Percentiles rank a stretch among this genome's conserved stretches.
Conservation (phyloP, 2,888 invertebrate genomes). For the Andrena bicolor region DNA sequence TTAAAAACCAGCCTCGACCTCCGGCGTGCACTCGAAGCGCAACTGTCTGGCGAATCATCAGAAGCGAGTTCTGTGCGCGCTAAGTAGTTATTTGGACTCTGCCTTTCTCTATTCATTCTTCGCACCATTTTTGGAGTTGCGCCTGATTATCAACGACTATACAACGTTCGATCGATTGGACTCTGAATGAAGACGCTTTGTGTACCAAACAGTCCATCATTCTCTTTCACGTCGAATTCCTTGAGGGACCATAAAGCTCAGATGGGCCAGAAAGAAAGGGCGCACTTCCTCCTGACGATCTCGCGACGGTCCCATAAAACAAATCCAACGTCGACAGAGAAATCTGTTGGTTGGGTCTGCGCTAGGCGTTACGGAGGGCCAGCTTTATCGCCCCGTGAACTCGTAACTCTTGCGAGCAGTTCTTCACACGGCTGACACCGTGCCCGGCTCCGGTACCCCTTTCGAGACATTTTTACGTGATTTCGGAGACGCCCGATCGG, state of each 20-base stretch:
- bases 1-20: slow-evolving; percentile 17
- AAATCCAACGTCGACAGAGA: slow-evolving; percentile 82
- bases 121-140: no score
- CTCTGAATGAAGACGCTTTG: background rate
- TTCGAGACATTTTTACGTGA: slow-evolving; percentile 65
- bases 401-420: slow-evolving; percentile 81
- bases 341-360: slow-evolving; percentile 77
- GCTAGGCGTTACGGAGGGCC: slow-evolving; percentile 76
- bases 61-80: background rate
- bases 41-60: background rate
- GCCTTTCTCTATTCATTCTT: no score
- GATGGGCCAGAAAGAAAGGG: slow-evolving; percentile 81
- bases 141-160: background rate
- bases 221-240: slow-evolving; percentile 76
- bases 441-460: slow-evolving; percentile 40
- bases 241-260: slow-evolving; percentile 82
- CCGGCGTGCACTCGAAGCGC: background rate
- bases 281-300: slow-evolving; percentile 74
- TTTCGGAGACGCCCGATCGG: slow-evolving; percentile 67
- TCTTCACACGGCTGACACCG: slow-evolving; percentile 66
- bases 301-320: slow-evolving; percentile 79
- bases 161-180: background rate
- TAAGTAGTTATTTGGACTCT: background rate
- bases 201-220: slow-evolving; percentile 59
- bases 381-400: slow-evolving; percentile 83